Base-by-base conservation (phyloP, 2,888 invertebrate genomes). In the Onthophagus sagittarius region DNA sequence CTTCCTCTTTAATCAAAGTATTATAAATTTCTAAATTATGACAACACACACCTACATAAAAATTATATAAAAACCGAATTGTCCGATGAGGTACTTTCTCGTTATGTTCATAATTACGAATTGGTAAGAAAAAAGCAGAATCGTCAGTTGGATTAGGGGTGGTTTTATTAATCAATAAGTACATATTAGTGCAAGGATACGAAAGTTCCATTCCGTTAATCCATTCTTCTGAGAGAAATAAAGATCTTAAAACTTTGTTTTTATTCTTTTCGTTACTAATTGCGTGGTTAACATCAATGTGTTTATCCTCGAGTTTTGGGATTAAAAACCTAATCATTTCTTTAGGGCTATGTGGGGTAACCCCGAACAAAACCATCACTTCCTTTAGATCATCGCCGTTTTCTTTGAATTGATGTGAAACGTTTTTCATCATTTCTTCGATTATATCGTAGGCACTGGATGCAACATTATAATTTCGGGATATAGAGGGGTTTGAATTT, bases 121-220 rank as follows among this genome's bases (percentile, higher is more conserved):
- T 83, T 9, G 78, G 78, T 79, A 81, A 85, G 86, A 79, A 88
- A 84, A 83, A 86, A 86, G 79, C 87, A 82, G 76, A 84, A 79
- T 77, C 87, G 85, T 0, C 85, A 80, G 79, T 85, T 86, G 76
- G 87, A 87, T 78, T 86, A 86, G n/a, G 82, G 77, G 39, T 53
- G 11, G 62, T 84, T 78, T 87, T 88, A 78, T 86, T 87, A 6
- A 89, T 78, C 74, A 88, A 86, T n/a, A 88, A 82, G 80, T 86
- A 87, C 82, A 88, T 84, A 76, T 88, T 88, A 15, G 87, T 88
- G 39, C 87, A 86, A 23, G 85, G 77, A 11, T 88, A 75, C 1
- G 83, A 79, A n/a, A 83, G 83, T 76, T 84, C 86, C 76, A 88
- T 85, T 11, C 86, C 80, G 79, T 86, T 78, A 73, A 84, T 84